These are phyloP conservation scores for Willowsia nigromaculata DNA, from an alignment of 2,888 invertebrate genomes.

Conservation along the genomic window DNA sequence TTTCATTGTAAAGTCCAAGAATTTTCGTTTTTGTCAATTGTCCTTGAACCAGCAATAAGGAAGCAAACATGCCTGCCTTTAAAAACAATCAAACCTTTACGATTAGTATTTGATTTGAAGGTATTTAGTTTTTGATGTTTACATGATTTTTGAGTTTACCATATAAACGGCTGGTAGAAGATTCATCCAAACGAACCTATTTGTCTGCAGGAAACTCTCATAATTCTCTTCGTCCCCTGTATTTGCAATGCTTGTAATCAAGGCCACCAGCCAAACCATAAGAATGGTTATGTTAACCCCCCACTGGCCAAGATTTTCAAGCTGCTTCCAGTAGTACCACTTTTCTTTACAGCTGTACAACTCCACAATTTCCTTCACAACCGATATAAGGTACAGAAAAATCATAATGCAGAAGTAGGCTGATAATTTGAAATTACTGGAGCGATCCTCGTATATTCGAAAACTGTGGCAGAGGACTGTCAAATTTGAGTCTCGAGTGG, in stretches of 20 bases:
- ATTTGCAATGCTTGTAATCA: neutral
- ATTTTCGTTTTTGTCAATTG: neutral
- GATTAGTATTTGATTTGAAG: no score
- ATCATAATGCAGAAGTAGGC: neutral
- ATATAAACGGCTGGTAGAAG: neutral
- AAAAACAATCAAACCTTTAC: neutral
- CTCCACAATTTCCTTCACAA: neutral
- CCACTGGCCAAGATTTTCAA: constrained; percentile 1
- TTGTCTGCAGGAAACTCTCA: neutral
- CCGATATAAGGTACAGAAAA: neutral
- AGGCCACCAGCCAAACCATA: neutral
- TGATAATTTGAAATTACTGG: neutral
- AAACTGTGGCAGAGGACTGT: neutral
- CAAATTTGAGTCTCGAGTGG: neutral
- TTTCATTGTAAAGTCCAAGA: neutral
- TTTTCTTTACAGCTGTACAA: neutral
- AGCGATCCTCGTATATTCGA: neutral
- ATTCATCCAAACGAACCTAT: neutral
- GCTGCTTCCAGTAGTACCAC: neutral
- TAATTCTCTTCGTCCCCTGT: neutral
- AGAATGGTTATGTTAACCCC: neutral
- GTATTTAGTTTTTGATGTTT: no score
- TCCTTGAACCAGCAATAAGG: neutral
- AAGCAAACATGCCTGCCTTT: neutral
- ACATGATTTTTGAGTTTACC: no score